These are phyloP conservation scores for Odontomyia ornata DNA, from an alignment of 2,888 invertebrate species.

Conservation along the genomic window DNA sequence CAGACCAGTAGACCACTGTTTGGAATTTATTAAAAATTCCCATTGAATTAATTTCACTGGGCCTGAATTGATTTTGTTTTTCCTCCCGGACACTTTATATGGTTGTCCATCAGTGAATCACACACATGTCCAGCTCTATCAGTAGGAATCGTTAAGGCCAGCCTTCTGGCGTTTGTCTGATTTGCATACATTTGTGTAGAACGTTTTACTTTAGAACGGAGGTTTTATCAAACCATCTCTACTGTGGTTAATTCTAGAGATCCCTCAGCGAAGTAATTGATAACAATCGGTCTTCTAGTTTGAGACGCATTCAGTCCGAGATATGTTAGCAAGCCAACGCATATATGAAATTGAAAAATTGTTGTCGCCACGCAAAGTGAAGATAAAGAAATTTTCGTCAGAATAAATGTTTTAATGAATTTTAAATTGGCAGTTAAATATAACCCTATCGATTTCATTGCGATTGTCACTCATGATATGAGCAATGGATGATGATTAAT, in stretches of 20 bases:
- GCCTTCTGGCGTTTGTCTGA: not conserved
- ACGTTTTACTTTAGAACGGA: slow-evolving; percentile 19
- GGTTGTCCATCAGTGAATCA: slow-evolving; percentile 30
- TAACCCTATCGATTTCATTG: slow-evolving; percentile 25
- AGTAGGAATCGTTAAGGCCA: slow-evolving; percentile 8
- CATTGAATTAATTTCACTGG: slow-evolving; percentile 25
- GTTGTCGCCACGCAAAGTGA: slow-evolving; percentile 1
- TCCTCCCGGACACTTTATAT: slow-evolving; percentile 6
- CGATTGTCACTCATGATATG: no score
- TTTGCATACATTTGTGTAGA: slow-evolving; percentile 21
- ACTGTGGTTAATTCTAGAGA: not conserved
- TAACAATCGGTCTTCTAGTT: not conserved
- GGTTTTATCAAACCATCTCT: not conserved
- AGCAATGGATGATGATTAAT: no score
- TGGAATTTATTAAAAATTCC: slow-evolving; percentile 34
- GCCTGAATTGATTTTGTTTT: not conserved
- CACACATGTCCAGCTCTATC: slow-evolving; percentile 26
- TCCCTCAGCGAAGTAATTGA: not conserved
- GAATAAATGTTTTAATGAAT: slow-evolving; percentile 44
- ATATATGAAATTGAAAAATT: not conserved
- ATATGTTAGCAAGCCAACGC: no score
- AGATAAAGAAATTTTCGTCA: slow-evolving; percentile 32
- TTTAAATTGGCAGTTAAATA: slow-evolving; percentile 23
- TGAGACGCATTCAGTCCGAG: not conserved
- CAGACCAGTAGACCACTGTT: slow-evolving; percentile 24